A percentile compares a stretch with the other conserved stretches of the same genome.
phyloP scores from a whole-genome alignment of 1,140 invertebrate genomes.

The Bombus haemorrhoidalis region DNA sequence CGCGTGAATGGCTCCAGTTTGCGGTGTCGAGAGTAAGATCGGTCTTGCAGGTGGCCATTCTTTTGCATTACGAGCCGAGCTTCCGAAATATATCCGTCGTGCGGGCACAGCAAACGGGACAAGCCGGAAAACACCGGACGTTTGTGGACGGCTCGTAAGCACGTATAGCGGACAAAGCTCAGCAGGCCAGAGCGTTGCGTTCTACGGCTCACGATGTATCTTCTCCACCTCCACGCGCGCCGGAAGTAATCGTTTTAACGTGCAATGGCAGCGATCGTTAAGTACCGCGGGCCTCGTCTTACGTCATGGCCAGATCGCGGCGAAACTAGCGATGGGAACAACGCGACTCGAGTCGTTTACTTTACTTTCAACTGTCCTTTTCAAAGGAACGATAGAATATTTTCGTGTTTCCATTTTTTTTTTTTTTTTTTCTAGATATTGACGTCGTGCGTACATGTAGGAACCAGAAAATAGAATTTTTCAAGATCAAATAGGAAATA shows the following conservation, averaged over 20 bases:
- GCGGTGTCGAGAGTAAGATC: conserved; percentile 49
- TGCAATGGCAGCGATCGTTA: conserved; percentile 74
- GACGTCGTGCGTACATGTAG: too few relatives aligned
- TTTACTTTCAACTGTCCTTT: not conserved
- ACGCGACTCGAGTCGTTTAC: not conserved
- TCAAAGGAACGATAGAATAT: too few relatives aligned
- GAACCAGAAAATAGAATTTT: too few relatives aligned
- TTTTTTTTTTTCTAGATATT: too few relatives aligned
- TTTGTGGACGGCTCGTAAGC: conserved; percentile 42
- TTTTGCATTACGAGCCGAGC: conserved; percentile 36
- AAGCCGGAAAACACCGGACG: conserved; percentile 34
- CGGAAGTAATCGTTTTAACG: conserved; percentile 79
- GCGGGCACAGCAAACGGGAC: conserved; percentile 1
- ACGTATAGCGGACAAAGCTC: conserved; percentile 51
- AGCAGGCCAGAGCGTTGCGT: not conserved
- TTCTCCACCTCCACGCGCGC: conserved; percentile 52
- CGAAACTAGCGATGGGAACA: conserved; percentile 45
- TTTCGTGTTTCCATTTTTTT: too few relatives aligned
- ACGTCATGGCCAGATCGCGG: conserved; percentile 61
- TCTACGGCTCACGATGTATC: conserved; percentile 45
- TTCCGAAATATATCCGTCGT: conserved; percentile 46
- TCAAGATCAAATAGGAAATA: too few relatives aligned
- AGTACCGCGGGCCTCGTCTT: conserved; percentile 66
- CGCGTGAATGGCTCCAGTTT: conserved; percentile 21
- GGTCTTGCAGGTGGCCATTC: conserved; percentile 35